These are phyloP conservation scores for Hypsopygia costalis DNA, from an alignment of 2,888 invertebrate genomes.

Conservation along the genomic window DNA sequence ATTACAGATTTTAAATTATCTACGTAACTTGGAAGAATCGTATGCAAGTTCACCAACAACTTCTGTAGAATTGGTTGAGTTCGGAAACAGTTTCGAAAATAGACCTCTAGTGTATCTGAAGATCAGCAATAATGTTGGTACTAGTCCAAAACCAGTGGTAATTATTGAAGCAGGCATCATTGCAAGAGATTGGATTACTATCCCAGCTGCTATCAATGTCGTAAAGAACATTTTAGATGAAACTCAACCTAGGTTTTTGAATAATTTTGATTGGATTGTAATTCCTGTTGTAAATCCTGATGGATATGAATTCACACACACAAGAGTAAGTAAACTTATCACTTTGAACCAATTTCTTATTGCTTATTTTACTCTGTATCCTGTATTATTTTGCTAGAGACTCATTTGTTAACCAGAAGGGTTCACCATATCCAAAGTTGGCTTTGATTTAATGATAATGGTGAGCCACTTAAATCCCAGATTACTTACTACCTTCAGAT, in stretches of 20 bases:
- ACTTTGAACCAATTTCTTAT: too few species aligned
- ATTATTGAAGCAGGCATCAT: constrained; percentile 80
- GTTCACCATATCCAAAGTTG: too few species aligned
- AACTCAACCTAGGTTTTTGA: constrained; percentile 53
- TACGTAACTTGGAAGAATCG: not conserved
- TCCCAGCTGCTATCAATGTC: constrained; percentile 80
- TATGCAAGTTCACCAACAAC: not conserved
- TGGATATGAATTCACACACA: constrained; percentile 85
- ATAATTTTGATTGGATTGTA: constrained; percentile 82
- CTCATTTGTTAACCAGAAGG: too few species aligned
- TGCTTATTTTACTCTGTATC: too few species aligned
- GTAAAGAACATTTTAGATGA: constrained; percentile 55
- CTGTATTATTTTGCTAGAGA: too few species aligned
- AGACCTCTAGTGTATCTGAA: constrained; percentile 48
- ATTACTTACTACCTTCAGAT: too few species aligned
- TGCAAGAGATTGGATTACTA: constrained; percentile 84
- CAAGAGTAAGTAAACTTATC: constrained; percentile 70
- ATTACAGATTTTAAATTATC: constrained; percentile 1
- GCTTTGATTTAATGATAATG: too few species aligned
- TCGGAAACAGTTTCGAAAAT: constrained; percentile 10
- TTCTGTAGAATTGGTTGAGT: not conserved
- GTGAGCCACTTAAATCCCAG: too few species aligned
- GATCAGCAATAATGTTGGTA: constrained; percentile 31
- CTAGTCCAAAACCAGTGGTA: constrained; percentile 57
- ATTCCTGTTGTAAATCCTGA: constrained; percentile 86